Evolutionary conservation across 2,797 vertebrate genomes (phyloP), one percentile per base, ranked within the genome.

Genomic region (Leptatherina wallacei): DNA sequence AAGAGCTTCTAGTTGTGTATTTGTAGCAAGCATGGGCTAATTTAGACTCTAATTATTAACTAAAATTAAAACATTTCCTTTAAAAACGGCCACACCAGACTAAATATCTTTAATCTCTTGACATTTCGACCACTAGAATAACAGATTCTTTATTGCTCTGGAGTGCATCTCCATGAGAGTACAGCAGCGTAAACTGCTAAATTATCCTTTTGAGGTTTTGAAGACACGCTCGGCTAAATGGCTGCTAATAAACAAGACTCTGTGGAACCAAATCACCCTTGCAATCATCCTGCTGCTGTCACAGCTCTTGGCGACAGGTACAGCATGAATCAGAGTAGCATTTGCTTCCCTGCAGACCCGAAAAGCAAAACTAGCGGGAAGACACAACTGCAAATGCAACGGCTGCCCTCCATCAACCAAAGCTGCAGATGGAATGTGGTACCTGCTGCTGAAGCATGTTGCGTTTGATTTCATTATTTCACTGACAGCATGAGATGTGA

Each of bases 211-310:
- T 27, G 73, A 80, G 65, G 75, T 79, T 89, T 87, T 75, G 59
- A 84, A 74, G 80, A 76, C 82, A 82, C 55, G 70, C 83, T 81
- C 56, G 72, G 78, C 77, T 86, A 84, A 88, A 85, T 82, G 57
- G 80, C 78, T 84, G 70, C 63, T 78, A 80, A 84, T 82, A 87
- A 85, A 83, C 77, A 80, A 87, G 79, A 82, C 49, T 76, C 78
- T 67, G 69, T 42, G 68, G 78, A 83, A 74, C 64, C 72, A 77
- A 86, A 82, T 86, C 82, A 82, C 75, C 59, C 36, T 85, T 29
- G 36, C 82, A 77, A 73, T 85, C 71, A 71, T 80, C 56, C 69
- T 35, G 65, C 80, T 73, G 78, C 82, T 78, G 81, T 80, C 77
- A 82, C 75, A 71, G 67, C 69, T 64, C 75, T 81, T 63, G 69